Conservation (phyloP, 2,113 vertebrate genomes). For the Panurus biarmicus region DNA sequence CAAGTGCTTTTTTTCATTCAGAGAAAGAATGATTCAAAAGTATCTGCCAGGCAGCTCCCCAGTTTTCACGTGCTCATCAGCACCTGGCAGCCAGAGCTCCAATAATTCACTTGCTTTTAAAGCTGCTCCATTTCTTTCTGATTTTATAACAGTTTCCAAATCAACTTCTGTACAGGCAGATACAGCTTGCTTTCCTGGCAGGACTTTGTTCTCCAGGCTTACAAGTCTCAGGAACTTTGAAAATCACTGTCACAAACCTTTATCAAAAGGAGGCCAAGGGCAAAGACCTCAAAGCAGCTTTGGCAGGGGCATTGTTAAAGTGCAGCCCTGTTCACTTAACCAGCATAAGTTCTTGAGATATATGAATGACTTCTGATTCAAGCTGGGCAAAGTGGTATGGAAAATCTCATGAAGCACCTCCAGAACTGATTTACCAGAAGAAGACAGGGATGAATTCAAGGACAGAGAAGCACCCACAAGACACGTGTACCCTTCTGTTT, state of each 20-base stretch:
- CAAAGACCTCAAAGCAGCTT: background rate
- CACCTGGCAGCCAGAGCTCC: background rate
- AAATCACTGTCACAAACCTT: background rate
- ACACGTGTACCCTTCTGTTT: background rate
- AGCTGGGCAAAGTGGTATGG: background rate
- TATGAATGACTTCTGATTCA: background rate
- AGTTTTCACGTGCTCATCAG: background rate
- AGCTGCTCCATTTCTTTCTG: background rate
- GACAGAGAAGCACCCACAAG: background rate
- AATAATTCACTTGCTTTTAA: background rate
- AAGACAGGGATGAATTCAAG: fast-evolving
- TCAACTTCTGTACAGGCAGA: background rate
- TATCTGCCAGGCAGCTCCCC: background rate
- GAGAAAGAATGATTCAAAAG: background rate
- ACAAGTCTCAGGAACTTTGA: background rate
- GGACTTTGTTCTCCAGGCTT: background rate
- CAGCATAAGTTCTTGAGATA: background rate
- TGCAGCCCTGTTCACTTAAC: background rate
- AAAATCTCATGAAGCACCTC: background rate
- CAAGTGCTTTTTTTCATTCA: background rate
- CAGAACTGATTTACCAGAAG: background rate
- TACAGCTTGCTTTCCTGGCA: background rate
- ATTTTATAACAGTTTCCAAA: background rate
- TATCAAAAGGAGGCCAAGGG: background rate
- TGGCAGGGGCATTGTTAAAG: fast-evolving